Percentiles rank a stretch among this genome's conserved stretches.
Evolutionary conservation across 1,140 invertebrate genomes (phyloP).

Genomic region (Gryon sp.): DNA sequence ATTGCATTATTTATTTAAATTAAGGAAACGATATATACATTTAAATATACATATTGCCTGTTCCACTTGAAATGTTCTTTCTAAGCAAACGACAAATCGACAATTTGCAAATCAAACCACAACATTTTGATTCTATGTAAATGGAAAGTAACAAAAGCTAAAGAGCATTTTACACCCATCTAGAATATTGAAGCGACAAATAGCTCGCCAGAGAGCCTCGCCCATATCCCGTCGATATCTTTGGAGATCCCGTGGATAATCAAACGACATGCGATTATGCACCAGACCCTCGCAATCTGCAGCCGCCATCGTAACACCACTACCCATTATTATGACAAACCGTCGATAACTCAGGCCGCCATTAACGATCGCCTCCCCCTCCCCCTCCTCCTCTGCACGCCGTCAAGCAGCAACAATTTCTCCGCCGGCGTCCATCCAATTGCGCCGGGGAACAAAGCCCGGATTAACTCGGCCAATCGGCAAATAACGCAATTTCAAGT

Average conservation of each 20-base stretch:
- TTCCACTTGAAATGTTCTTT: too few species aligned
- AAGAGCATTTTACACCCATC: too few species aligned
- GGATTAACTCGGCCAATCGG: slow-evolving; percentile 47
- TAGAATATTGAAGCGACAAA: slow-evolving; percentile 1
- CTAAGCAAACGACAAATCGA: too few species aligned
- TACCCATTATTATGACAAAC: slow-evolving; percentile 55
- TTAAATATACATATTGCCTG: too few species aligned
- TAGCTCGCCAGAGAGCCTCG: background rate
- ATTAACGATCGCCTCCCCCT: too few species aligned
- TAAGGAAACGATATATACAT: too few species aligned
- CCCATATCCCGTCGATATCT: slow-evolving; percentile 30
- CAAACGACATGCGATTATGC: slow-evolving; percentile 50
- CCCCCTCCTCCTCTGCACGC: slow-evolving; percentile 26
- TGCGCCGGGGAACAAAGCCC: slow-evolving; percentile 39
- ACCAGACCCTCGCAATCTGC: slow-evolving; percentile 32
- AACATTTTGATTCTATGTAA: too few species aligned
- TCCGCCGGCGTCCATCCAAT: slow-evolving; percentile 22
- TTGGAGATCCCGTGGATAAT: slow-evolving; percentile 49
- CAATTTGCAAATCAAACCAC: too few species aligned
- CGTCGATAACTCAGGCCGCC: slow-evolving; percentile 46
- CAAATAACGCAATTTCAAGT: slow-evolving; percentile 42
- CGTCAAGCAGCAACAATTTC: slow-evolving; percentile 37
- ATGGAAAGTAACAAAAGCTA: background rate
- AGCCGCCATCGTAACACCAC: slow-evolving; percentile 32
- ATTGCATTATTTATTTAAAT: too few species aligned